Conservation (phyloP, 2,888 invertebrate species). For the Trilocha varians region DNA sequence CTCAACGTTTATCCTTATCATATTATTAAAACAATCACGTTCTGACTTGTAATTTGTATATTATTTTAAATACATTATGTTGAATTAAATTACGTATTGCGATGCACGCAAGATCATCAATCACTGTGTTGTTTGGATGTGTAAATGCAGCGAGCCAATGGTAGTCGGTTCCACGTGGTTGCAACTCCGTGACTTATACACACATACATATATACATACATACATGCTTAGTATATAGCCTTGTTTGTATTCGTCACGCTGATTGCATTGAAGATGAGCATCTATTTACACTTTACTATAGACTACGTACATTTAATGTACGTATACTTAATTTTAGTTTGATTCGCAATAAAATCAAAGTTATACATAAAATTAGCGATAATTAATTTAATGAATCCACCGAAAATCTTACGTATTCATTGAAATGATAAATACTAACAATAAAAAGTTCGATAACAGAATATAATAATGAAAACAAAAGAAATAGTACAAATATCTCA, state of each 20-base stretch:
- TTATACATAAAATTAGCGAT: too few species aligned
- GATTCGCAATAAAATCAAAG: too few species aligned
- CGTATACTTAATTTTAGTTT: too few species aligned
- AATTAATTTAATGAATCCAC: too few species aligned
- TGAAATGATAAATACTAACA: neutral
- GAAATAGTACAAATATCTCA: neutral
- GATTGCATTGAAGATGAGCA: too few species aligned
- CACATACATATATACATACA: too few species aligned
- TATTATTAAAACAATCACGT: neutral
- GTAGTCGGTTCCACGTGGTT: slow-evolving; percentile 2
- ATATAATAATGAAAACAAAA: neutral
- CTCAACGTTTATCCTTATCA: neutral
- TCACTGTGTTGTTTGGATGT: slow-evolving; percentile 3
- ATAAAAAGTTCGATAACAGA: neutral
- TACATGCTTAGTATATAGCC: neutral
- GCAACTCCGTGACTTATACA: slow-evolving; percentile 3
- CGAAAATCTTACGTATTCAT: neutral
- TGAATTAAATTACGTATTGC: slow-evolving; percentile 3
- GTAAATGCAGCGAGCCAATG: slow-evolving; percentile 3
- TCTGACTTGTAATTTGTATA: neutral
- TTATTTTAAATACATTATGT: slow-evolving; percentile 1
- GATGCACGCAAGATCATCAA: slow-evolving; percentile 5
- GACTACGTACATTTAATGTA: too few species aligned
- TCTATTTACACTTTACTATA: too few species aligned
- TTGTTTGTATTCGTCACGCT: neutral